Evolutionary conservation across 2,797 vertebrate species (phyloP).

Genomic region (Enteromius thamalakanensis): DNA sequence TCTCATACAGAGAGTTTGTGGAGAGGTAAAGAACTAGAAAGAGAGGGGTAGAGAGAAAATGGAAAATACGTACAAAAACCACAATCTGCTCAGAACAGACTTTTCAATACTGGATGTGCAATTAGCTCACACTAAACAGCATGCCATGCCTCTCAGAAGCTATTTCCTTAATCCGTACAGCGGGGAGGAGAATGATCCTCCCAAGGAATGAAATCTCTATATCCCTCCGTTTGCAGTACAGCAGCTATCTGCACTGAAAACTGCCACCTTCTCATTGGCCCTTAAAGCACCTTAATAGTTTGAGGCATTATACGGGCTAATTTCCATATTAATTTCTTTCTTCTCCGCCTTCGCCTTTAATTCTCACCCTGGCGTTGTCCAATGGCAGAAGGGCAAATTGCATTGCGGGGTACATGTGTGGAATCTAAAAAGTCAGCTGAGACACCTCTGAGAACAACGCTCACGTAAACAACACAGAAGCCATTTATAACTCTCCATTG

Average conservation of each 20-base stretch:
- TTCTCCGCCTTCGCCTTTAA: constrained; percentile 68
- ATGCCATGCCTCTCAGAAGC: constrained; percentile 76
- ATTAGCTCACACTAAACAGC: constrained; percentile 76
- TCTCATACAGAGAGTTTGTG: constrained; percentile 14
- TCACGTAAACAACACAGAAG: constrained; percentile 65
- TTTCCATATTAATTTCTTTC: constrained; percentile 85
- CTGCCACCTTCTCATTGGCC: constrained; percentile 72
- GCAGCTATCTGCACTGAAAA: constrained; percentile 73
- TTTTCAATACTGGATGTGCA: constrained; percentile 69
- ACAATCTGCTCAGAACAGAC: constrained; percentile 71
- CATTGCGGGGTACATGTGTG: constrained; percentile 75
- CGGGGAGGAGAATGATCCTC: constrained; percentile 72
- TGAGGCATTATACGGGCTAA: constrained; percentile 77
- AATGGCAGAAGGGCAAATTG: constrained; percentile 78
- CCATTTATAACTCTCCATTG: constrained; percentile 76
- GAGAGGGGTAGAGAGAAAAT: constrained; percentile 25
- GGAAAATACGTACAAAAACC: constrained; percentile 58
- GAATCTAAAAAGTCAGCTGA: constrained; percentile 72
- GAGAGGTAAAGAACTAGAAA: constrained; percentile 19
- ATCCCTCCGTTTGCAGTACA: constrained; percentile 68
- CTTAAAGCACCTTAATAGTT: constrained; percentile 77
- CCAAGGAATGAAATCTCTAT: constrained; percentile 74
- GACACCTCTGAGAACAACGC: constrained; percentile 67
- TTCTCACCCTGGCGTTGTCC: constrained; percentile 74
- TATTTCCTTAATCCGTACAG: constrained; percentile 77